Evolutionary conservation across 2,113 vertebrate species (phyloP).

Genomic region (Callorhinus ursinus): DNA sequence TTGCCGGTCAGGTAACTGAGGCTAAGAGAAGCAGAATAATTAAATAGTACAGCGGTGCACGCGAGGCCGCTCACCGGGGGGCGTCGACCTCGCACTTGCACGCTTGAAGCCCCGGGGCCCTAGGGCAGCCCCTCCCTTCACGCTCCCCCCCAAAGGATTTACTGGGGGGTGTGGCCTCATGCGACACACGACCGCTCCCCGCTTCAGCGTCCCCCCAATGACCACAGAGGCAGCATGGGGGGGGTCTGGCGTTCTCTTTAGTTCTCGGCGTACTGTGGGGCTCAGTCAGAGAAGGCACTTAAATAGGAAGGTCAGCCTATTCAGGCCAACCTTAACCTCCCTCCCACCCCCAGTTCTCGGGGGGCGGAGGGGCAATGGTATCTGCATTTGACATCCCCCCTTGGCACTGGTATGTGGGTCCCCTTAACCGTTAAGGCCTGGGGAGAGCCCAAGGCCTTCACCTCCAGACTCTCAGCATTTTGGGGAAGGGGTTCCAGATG

Average conservation of each 20-base stretch:
- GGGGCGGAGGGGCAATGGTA: neutral
- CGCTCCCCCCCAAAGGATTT: neutral
- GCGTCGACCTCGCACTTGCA: neutral
- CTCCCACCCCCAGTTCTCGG: neutral
- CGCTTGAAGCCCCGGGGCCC: neutral
- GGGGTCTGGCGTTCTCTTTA: constrained; percentile 74
- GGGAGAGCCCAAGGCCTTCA: constrained; percentile 21
- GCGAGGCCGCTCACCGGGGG: rapidly evolving
- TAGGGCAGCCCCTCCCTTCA: neutral
- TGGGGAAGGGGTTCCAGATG: neutral
- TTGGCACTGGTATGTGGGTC: constrained; percentile 63
- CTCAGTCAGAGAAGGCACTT: constrained; percentile 87
- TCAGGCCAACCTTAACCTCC: constrained; percentile 11
- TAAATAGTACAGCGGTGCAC: neutral
- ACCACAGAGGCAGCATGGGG: constrained; percentile 62
- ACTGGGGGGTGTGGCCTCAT: neutral
- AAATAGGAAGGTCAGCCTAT: constrained; percentile 65
- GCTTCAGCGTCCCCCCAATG: neutral
- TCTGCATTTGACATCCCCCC: constrained; percentile 35
- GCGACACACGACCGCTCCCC: neutral
- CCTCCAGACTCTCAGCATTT: neutral
- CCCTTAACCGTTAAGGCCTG: constrained; percentile 15
- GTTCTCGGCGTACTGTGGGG: constrained; percentile 53
- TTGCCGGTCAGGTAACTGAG: neutral
- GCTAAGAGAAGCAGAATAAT: neutral